phyloP scores from a whole-genome alignment of 2,113 vertebrate species.

The Isurus oxyrinchus region DNA sequence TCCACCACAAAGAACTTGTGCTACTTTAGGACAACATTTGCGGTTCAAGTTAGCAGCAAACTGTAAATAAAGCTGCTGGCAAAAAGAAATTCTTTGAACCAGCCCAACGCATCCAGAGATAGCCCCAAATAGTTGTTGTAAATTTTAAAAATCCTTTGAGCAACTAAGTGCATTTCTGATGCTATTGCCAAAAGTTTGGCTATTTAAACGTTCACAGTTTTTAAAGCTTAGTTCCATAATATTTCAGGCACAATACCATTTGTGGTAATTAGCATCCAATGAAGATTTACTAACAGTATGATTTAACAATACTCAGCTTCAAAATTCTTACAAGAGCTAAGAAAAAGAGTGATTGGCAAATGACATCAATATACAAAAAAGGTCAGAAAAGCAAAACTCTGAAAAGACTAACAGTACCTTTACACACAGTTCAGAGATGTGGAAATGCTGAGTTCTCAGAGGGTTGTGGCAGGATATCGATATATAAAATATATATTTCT shows the following conservation, averaged over 20 bases:
- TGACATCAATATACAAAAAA: too few species aligned
- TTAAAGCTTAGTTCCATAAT: background rate
- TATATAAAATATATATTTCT: too few species aligned
- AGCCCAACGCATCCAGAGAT: background rate
- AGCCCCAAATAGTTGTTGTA: background rate
- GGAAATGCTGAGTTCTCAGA: too few species aligned
- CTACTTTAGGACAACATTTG: background rate
- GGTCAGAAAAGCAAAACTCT: too few species aligned
- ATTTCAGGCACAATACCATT: background rate
- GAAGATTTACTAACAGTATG: background rate
- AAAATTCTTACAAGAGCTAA: background rate
- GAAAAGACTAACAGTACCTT: too few species aligned
- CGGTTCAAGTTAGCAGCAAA: background rate
- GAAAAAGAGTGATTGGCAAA: too few species aligned
- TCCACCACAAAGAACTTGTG: background rate
- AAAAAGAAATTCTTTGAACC: background rate
- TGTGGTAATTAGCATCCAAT: background rate
- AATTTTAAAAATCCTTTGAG: background rate
- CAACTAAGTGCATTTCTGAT: background rate
- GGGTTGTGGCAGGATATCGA: too few species aligned
- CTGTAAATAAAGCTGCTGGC: background rate
- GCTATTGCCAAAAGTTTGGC: background rate
- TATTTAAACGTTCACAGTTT: background rate
- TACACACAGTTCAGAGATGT: too few species aligned
- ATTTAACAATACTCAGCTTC: background rate